Percentiles rank a stretch among this genome's conserved stretches.
These are phyloP conservation scores for Sinocyclocheilus grahami DNA, from an alignment of 2,113 vertebrate genomes.

Conservation along the genomic window DNA sequence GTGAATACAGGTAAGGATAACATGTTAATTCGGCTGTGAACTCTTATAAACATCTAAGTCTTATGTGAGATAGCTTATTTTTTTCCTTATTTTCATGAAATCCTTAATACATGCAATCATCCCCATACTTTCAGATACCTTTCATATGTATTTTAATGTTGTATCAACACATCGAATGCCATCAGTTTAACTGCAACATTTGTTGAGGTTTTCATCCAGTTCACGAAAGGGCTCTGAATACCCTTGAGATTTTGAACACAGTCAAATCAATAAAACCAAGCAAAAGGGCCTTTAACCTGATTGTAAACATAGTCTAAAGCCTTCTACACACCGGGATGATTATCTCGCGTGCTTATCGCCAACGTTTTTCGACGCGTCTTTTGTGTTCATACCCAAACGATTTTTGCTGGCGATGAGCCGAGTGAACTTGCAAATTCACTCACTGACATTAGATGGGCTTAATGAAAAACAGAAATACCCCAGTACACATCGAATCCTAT, in stretches of 20 bases:
- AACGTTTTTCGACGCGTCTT: no score
- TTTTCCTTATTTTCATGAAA: not conserved
- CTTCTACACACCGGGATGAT: no score
- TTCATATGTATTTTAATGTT: conserved; percentile 37
- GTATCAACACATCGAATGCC: conserved; percentile 29
- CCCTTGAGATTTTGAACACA: conserved; percentile 41
- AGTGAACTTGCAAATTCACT: no score
- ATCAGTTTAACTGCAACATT: conserved; percentile 34
- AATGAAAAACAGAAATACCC: no score
- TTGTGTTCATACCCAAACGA: no score
- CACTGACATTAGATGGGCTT: no score
- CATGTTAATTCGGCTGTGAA: not conserved
- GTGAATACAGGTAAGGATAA: not conserved
- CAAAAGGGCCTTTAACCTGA: conserved; percentile 19
- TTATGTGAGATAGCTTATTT: not conserved
- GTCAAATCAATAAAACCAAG: conserved; percentile 6
- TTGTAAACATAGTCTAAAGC: conserved; percentile 34
- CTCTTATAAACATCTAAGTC: not conserved
- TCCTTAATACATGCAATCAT: not conserved
- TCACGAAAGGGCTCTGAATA: conserved; percentile 27
- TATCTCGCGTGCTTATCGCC: no score
- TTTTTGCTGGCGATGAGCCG: no score
- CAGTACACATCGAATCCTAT: no score
- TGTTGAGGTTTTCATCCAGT: conserved; percentile 39
- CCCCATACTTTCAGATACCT: not conserved